phyloP scores from a whole-genome alignment of 2,113 vertebrate species.

The Ochotona curzoniae region DNA sequence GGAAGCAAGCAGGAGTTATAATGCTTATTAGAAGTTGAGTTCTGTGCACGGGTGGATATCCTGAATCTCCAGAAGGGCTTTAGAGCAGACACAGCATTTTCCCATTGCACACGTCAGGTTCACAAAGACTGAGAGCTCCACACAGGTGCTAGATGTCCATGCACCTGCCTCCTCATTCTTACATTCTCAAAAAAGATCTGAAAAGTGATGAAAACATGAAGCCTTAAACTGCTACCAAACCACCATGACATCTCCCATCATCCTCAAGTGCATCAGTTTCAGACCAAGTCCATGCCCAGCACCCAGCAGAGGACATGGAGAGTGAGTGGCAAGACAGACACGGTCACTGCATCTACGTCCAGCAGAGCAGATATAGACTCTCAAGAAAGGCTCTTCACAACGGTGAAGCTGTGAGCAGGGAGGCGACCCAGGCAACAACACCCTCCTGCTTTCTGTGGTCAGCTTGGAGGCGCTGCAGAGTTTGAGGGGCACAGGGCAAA shows the following conservation, averaged over 20 bases:
- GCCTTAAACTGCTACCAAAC: background rate
- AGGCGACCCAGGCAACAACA: background rate
- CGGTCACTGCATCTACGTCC: too few relatives aligned
- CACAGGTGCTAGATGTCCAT: background rate
- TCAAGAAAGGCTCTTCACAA: background rate
- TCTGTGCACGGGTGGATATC: background rate
- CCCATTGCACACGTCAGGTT: background rate
- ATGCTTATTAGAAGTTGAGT: constrained; percentile 12
- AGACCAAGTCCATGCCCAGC: background rate
- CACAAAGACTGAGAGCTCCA: background rate
- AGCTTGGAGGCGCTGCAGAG: background rate
- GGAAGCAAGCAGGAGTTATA: background rate
- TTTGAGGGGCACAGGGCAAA: background rate
- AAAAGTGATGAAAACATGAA: background rate
- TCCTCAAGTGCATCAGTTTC: background rate
- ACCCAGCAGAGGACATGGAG: background rate
- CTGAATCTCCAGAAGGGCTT: background rate
- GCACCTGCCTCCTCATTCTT: background rate
- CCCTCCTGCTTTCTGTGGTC: background rate
- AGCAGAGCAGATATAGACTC: background rate
- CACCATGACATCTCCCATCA: background rate
- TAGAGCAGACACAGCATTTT: background rate
- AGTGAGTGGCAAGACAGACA: background rate
- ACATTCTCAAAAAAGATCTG: background rate
- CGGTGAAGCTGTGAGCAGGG: background rate